These are phyloP conservation scores for Acanthaster planci DNA, from an alignment of 35 echinoderm and acorn worm genomes.

Conservation along the genomic window DNA sequence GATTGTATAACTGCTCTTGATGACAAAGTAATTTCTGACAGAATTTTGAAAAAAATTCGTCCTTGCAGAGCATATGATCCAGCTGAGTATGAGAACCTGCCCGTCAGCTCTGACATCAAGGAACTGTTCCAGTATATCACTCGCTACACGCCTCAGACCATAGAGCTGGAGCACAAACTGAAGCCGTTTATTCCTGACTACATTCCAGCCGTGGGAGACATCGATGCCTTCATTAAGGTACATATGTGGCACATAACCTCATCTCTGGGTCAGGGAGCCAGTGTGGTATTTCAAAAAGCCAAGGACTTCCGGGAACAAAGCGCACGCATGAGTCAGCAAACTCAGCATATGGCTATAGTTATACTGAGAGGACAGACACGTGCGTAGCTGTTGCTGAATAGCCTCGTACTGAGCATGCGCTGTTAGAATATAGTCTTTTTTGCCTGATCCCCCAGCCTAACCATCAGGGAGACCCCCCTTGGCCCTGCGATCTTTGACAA, in stretches of 20 bases:
- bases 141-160: conserved; percentile 91
- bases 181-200: conserved; percentile 97
- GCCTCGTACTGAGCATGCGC: too few relatives aligned
- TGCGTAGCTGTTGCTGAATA: too few relatives aligned
- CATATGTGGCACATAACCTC: background rate
- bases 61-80: conserved; percentile 88
- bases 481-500: too few relatives aligned
- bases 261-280: too few relatives aligned
- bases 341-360: too few relatives aligned
- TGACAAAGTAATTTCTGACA: background rate
- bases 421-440: too few relatives aligned
- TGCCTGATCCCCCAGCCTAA: too few relatives aligned
- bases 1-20: background rate
- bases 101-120: conserved; percentile 92
- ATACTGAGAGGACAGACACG: too few relatives aligned
- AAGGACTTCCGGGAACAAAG: too few relatives aligned
- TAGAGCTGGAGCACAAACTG: conserved; percentile 90
- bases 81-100: conserved; percentile 94
- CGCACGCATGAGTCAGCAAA: too few relatives aligned
- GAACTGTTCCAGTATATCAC: conserved; percentile 99
- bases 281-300: too few relatives aligned
- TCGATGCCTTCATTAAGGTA: conserved; percentile 99
- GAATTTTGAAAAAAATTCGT: background rate
- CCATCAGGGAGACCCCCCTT: too few relatives aligned
- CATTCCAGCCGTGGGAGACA: conserved; percentile 96